Evolutionary conservation across 2,797 vertebrate species (phyloP).

Genomic region (Valencia hispanica): DNA sequence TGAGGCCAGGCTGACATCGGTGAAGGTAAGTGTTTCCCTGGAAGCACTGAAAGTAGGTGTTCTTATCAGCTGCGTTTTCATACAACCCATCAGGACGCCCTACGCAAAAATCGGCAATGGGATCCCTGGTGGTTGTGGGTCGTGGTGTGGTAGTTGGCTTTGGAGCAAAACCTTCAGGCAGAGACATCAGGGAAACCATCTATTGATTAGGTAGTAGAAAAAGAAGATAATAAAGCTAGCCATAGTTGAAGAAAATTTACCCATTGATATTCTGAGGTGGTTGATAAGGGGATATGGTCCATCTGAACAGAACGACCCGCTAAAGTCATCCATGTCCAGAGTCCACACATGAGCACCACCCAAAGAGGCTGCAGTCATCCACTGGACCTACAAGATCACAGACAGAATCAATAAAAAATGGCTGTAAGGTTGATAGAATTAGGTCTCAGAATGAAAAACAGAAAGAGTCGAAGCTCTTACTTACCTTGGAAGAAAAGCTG

Average conservation of each 20-base stretch:
- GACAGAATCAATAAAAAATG: neutral
- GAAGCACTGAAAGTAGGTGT: constrained; percentile 81
- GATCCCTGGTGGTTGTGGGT: constrained; percentile 77
- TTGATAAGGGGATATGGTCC: constrained; percentile 79
- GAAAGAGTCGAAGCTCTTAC: constrained; percentile 18
- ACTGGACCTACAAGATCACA: constrained; percentile 70
- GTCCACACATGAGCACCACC: constrained; percentile 82
- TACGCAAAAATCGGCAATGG: constrained; percentile 64
- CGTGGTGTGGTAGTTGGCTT: constrained; percentile 75
- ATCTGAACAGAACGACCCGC: constrained; percentile 70
- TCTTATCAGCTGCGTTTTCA: constrained; percentile 60
- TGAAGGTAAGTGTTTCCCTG: constrained; percentile 77
- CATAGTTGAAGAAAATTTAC: constrained; percentile 51
- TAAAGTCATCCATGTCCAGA: constrained; percentile 84
- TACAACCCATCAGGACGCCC: constrained; percentile 79
- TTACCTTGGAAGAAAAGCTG: constrained; percentile 79
- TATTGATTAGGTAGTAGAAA: no score
- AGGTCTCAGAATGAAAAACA: neutral
- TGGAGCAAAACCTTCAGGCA: constrained; percentile 75
- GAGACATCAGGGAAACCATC: neutral
- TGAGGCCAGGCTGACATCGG: constrained; percentile 78
- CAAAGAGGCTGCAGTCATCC: constrained; percentile 63
- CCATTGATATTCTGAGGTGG: constrained; percentile 75
- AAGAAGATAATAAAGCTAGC: neutral
- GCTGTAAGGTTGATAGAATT: neutral